Conservation (phyloP, 1,140 invertebrate species). For the Drosophila pachea region DNA sequence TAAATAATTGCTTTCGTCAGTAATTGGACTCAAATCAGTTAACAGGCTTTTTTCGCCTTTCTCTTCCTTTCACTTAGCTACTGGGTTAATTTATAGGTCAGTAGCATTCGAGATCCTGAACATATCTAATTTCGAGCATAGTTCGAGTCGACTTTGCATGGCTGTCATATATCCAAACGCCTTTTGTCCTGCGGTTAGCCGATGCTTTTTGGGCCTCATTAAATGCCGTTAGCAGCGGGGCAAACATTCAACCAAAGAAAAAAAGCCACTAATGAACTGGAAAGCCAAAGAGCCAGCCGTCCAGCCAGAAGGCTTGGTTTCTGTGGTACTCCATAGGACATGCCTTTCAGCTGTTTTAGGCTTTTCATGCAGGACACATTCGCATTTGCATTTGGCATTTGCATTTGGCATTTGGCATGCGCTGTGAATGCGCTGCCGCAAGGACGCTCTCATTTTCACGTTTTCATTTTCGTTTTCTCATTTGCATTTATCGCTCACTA, state of each 20-base stretch:
- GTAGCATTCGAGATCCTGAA: too few species aligned
- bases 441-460: conserved; percentile 31
- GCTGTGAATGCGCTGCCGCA: conserved; percentile 19
- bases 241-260: conserved; percentile 1
- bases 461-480: conserved; percentile 56
- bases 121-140: too few species aligned
- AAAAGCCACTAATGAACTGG: conserved; percentile 54
- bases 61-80: not conserved
- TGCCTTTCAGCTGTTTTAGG: conserved; percentile 53
- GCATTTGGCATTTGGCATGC: not conserved
- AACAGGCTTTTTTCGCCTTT: too few species aligned
- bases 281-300: conserved; percentile 13
- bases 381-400: conserved; percentile 2
- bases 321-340: conserved; percentile 1
- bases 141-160: too few species aligned
- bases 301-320: conserved; percentile 39
- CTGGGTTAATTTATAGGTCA: too few species aligned
- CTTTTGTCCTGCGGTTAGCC: too few species aligned
- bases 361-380: conserved; percentile 35
- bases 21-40: too few species aligned
- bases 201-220: too few species aligned
- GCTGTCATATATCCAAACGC: too few species aligned
- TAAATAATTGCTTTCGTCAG: too few species aligned
- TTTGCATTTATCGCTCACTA: conserved; percentile 50
- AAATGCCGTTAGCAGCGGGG: too few species aligned